Percentiles rank a stretch among this genome's conserved stretches.
Evolutionary conservation across 2,888 invertebrate species (phyloP).

Genomic region (Agrotis puta): DNA sequence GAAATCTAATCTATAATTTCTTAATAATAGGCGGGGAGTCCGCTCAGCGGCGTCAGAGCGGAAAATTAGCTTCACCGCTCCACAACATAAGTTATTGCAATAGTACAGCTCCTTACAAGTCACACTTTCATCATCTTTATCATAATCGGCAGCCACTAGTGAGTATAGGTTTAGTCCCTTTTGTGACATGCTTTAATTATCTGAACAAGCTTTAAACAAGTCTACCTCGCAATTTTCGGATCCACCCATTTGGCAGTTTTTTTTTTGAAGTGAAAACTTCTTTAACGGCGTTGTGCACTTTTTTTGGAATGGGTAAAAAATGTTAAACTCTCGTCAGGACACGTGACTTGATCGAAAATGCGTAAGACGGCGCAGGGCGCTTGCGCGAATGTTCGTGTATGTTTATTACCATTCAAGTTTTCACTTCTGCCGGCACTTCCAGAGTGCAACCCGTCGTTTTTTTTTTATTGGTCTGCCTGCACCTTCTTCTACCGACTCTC

Average conservation of each 20-base stretch:
- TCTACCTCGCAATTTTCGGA: background rate
- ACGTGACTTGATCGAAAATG: no score
- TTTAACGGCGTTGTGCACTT: no score
- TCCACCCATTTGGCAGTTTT: background rate
- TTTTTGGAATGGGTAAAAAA: no score
- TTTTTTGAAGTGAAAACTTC: no score
- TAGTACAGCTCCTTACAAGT: background rate
- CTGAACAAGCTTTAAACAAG: background rate
- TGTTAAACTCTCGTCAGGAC: no score
- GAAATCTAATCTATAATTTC: slow-evolving; percentile 68
- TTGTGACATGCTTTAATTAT: background rate
- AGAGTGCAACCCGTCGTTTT: no score
- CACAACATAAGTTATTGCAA: background rate
- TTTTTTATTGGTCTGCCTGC: no score
- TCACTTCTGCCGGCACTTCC: no score
- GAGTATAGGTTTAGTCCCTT: background rate
- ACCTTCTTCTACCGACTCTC: no score
- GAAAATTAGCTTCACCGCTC: slow-evolving; percentile 58
- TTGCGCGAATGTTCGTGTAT: no score
- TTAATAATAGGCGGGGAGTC: slow-evolving; percentile 61
- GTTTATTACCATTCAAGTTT: no score
- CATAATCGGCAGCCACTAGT: background rate
- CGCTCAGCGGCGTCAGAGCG: slow-evolving; percentile 50
- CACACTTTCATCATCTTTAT: background rate
- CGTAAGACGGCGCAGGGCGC: no score